Base-by-base conservation (phyloP, 2,888 invertebrate genomes). In the Penaeus monodon region DNA sequence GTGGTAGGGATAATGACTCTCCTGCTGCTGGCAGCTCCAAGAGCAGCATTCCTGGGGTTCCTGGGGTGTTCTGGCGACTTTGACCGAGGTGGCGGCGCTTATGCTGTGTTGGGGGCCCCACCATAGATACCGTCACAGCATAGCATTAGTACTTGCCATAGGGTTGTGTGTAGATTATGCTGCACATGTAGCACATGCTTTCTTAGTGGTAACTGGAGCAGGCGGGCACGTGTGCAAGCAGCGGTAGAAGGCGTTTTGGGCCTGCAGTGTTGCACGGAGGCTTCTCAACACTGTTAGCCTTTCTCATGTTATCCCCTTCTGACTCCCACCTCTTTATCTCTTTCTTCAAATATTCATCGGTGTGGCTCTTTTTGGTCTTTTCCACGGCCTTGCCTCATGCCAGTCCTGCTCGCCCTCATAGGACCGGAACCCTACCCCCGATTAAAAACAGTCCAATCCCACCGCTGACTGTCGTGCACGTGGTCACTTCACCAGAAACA, bases 161-260 rank as follows among this genome's bases (percentile, higher is more conserved):
- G 97, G 97, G 80, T 93, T 97, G 81, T 96, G 96, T 91, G 96
- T 97, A 0, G 97, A 97, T 92, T 97, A 96, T 91, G 96, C 96
- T 57, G 86, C 84, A 2, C 89, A 89, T 66, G 76, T 89, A 7
- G 96, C 96, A 0, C 96, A 96, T 91, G 95, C 96, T 6, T 97
- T 96, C 92, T 93, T 97, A 91, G 95, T 95, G 2, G 92, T 93
- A 29, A 92, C 94, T 77, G 94, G n/a, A 93, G 93, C 85, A 92
- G 93, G 89, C 91, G 91, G 85, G 91, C 91, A 49, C 93, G 96
- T 90, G 94, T 95, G 0, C 92, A 95, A 79, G 93, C 94, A 91
- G 95, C 96, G 0, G 94, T 96, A 0, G 94, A 94, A 0, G 94
- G 95, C 79, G 96, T n/a, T n/a, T 96, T 86, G 96, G 96, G 12